Evolutionary conservation across 1,140 invertebrate genomes (phyloP).

Genomic region (Pachypsylla venusta): DNA sequence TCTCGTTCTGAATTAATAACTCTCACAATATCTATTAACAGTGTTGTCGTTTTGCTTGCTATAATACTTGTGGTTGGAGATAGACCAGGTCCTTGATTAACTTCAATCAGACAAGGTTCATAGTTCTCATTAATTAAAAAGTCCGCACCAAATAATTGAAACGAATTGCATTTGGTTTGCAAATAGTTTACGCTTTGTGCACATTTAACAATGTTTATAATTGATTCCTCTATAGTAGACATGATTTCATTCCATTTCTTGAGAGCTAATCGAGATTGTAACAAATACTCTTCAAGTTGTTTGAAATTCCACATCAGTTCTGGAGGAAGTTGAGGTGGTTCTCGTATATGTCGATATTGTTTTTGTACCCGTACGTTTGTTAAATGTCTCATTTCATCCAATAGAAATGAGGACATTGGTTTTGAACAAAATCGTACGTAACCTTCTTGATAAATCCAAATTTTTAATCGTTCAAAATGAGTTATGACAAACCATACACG

Average conservation of each 20-base stretch:
- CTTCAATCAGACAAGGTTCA: neutral
- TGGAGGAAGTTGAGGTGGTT: neutral
- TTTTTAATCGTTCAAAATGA: neutral
- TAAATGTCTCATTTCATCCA: neutral
- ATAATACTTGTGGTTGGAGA: slow-evolving; percentile 5
- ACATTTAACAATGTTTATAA: neutral
- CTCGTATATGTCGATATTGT: neutral
- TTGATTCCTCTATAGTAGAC: neutral
- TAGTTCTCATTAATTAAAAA: slow-evolving; percentile 2
- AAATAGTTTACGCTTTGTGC: neutral
- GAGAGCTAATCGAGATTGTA: neutral
- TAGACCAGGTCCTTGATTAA: neutral
- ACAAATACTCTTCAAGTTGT: neutral
- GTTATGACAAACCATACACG: neutral
- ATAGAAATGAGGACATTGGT: neutral
- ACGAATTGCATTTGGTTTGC: neutral
- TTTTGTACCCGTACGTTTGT: neutral
- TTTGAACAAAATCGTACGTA: slow-evolving; percentile 1
- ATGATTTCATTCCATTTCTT: neutral
- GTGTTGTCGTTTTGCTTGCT: neutral
- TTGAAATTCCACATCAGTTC: slow-evolving; percentile 1
- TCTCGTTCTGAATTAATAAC: neutral
- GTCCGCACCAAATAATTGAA: neutral
- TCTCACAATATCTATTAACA: slow-evolving; percentile 1
- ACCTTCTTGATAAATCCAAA: neutral